Conservation (phyloP, 2,888 invertebrate genomes). For the Colletes collaris region DNA sequence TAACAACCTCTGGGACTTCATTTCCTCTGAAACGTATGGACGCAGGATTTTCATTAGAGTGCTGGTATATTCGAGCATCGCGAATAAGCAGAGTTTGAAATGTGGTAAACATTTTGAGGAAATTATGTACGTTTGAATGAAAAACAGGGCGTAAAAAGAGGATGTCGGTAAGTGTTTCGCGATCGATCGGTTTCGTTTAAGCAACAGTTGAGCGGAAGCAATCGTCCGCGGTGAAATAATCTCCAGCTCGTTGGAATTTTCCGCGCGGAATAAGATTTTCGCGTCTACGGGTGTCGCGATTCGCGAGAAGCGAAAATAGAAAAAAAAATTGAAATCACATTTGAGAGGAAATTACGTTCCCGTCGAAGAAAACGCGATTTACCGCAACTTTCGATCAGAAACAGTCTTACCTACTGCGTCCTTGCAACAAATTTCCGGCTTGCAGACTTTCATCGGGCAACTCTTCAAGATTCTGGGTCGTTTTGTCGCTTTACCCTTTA, state of each 20-base stretch:
- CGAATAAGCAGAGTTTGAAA: too few relatives aligned
- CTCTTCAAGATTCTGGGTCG: constrained; percentile 26
- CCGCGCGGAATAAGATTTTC: constrained; percentile 3
- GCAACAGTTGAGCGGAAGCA: background rate
- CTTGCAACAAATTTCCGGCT: constrained; percentile 67
- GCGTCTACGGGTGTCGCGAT: constrained; percentile 7
- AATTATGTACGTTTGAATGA: too few relatives aligned
- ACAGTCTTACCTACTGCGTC: constrained; percentile 57
- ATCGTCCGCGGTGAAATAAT: background rate
- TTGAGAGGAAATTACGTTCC: constrained; percentile 22
- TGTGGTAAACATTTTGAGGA: too few relatives aligned
- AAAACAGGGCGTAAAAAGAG: too few relatives aligned
- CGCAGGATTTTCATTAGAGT: background rate
- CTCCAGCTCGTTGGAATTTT: background rate
- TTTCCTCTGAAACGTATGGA: constrained; percentile 15
- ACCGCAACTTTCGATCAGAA: background rate
- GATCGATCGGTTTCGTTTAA: background rate
- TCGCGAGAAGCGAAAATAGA: background rate
- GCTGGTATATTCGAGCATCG: too few relatives aligned
- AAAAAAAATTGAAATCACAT: background rate
- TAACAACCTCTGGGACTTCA: background rate
- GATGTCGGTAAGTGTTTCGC: background rate
- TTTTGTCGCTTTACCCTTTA: background rate
- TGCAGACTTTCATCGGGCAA: constrained; percentile 55
- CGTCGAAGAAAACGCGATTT: constrained; percentile 3